Evolutionary conservation across 2,113 vertebrate genomes (phyloP).

Genomic region (Varanus salvator): DNA sequence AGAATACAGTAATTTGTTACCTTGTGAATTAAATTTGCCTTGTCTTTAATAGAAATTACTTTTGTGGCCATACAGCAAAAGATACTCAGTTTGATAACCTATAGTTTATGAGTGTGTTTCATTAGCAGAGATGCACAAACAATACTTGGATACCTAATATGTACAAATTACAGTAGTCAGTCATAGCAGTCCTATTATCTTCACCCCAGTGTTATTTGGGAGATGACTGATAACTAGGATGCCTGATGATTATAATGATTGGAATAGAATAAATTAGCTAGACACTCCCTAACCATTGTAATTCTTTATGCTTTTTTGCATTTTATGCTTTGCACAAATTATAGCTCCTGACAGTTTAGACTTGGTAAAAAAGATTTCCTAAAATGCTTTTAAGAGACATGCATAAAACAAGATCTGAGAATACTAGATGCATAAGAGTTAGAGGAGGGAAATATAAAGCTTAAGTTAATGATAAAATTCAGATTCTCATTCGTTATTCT

Average conservation of each 20-base stretch:
- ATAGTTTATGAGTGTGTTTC: constrained; percentile 55
- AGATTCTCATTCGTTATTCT: neutral
- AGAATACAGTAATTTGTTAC: constrained; percentile 45
- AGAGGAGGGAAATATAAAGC: neutral
- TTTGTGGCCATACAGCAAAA: constrained; percentile 45
- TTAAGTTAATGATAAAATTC: neutral
- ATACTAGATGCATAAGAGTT: neutral
- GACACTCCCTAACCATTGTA: constrained; percentile 46
- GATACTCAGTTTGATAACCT: constrained; percentile 38
- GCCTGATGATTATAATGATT: constrained; percentile 71
- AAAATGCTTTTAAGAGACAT: constrained; percentile 31
- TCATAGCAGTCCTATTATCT: constrained; percentile 57
- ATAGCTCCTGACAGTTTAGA: constrained; percentile 35
- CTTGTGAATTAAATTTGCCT: constrained; percentile 46
- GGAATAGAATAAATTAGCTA: constrained; percentile 70
- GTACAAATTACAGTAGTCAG: constrained; percentile 66
- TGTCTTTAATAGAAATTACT: constrained; percentile 34
- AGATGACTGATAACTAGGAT: constrained; percentile 67
- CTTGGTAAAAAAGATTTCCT: constrained; percentile 32
- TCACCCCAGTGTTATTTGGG: constrained; percentile 58
- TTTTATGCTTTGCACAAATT: constrained; percentile 40
- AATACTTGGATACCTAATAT: constrained; percentile 61
- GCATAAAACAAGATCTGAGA: neutral
- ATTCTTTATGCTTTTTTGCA: constrained; percentile 43
- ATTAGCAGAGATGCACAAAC: constrained; percentile 60